Evolutionary conservation across 1,140 invertebrate genomes (phyloP).

Genomic region (Ceratosolen solmsi): DNA sequence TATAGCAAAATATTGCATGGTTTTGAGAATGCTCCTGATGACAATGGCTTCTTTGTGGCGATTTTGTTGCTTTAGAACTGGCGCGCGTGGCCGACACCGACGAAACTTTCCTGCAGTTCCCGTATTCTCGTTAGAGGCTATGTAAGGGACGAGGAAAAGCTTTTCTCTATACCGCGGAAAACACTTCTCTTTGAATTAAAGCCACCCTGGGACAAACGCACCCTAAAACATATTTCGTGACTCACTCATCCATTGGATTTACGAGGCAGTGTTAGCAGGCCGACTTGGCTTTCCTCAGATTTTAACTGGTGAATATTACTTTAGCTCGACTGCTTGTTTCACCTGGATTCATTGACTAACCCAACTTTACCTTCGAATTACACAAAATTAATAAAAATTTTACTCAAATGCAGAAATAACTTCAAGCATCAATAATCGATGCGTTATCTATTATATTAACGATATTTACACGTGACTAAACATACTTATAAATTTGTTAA

Average conservation of each 20-base stretch:
- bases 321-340: neutral
- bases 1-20: constrained; percentile 33
- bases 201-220: constrained; percentile 1
- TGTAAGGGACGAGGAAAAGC: constrained; percentile 12
- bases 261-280: neutral
- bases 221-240: neutral
- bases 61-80: constrained; percentile 33
- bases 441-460: too few species aligned
- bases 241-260: neutral
- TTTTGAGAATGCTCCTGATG: neutral
- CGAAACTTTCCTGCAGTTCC: constrained; percentile 27
- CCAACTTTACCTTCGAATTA: neutral
- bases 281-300: constrained; percentile 15
- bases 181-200: constrained; percentile 38
- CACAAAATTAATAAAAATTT: neutral
- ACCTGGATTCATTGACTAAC: neutral
- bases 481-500: too few species aligned
- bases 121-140: constrained; percentile 35
- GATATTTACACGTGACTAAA: too few species aligned
- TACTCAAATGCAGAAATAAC: too few species aligned
- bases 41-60: constrained; percentile 46
- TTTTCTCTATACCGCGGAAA: constrained; percentile 31
- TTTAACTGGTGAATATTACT: constrained; percentile 2
- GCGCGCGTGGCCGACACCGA: neutral
- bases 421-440: too few species aligned